Conservation (phyloP, 2,888 invertebrate species). For the Nemurella pictetii region DNA sequence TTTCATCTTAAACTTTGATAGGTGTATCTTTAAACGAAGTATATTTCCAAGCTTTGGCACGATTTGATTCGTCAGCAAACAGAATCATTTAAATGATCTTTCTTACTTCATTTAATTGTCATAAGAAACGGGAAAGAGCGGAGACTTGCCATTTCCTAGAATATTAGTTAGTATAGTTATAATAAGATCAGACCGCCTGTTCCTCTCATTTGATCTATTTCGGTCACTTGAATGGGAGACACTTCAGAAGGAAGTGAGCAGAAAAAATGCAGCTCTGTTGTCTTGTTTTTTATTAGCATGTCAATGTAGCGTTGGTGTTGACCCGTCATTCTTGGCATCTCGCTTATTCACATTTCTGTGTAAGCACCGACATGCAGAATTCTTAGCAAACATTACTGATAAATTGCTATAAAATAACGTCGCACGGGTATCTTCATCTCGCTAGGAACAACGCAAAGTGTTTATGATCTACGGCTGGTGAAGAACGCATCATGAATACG, state of each 20-base stretch:
- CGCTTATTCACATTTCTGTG: not conserved
- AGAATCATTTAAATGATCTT: not conserved
- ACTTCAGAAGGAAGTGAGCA: not conserved
- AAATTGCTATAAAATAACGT: not conserved
- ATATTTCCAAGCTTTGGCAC: not conserved
- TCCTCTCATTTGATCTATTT: not conserved
- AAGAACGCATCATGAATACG: constrained; percentile 23
- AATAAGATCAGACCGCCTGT: not conserved
- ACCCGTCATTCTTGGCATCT: not conserved
- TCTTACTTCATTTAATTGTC: not conserved
- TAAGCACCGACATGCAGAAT: not conserved
- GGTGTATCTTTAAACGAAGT: not conserved
- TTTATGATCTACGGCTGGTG: constrained; percentile 18
- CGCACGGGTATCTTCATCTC: not conserved
- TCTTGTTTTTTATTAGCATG: not conserved
- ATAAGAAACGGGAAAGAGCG: not conserved
- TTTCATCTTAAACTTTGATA: not conserved
- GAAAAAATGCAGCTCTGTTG: not conserved
- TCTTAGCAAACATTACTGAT: not conserved
- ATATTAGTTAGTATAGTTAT: not conserved
- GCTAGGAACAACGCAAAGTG: not conserved
- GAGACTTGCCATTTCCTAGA: not conserved
- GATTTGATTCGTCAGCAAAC: not conserved
- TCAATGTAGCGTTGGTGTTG: not conserved
- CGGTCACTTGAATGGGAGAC: not conserved